A percentile compares a stretch with the other conserved stretches of the same genome.
Evolutionary conservation across 2,888 invertebrate species (phyloP).

Genomic region (Pterobdella sp.): DNA sequence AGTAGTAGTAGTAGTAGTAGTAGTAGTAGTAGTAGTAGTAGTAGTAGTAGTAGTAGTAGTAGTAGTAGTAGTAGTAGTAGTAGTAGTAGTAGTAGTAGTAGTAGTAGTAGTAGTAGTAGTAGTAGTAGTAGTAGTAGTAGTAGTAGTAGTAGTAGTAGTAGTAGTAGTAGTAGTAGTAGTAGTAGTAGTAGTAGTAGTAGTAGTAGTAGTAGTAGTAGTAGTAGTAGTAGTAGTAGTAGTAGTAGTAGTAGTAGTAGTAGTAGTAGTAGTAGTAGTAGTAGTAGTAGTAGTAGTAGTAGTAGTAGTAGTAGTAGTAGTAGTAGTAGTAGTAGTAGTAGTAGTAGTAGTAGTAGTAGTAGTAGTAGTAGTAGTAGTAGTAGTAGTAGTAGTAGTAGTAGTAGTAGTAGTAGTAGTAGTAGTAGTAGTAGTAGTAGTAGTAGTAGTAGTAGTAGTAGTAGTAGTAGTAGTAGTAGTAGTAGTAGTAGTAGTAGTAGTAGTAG

Average conservation of each 20-base stretch:
- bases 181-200: slow-evolving; percentile 10
- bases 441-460: slow-evolving; percentile 14
- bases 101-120: slow-evolving; percentile 16
- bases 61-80: slow-evolving; percentile 16
- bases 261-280: slow-evolving; percentile 10
- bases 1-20: slow-evolving; percentile 13
- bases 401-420: slow-evolving; percentile 13
- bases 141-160: slow-evolving; percentile 14
- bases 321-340: not conserved
- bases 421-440: slow-evolving; percentile 14
- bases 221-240: slow-evolving; percentile 18
- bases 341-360: slow-evolving; percentile 14
- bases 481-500: slow-evolving; percentile 14
- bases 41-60: slow-evolving; percentile 9
- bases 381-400: slow-evolving; percentile 14
- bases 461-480: slow-evolving; percentile 14
- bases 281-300: slow-evolving; percentile 9
- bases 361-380: slow-evolving; percentile 4
- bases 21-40: slow-evolving; percentile 9
- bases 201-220: slow-evolving; percentile 18
- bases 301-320: slow-evolving; percentile 11
- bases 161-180: slow-evolving; percentile 13
- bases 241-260: slow-evolving; percentile 23
- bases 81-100: slow-evolving; percentile 15
- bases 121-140: slow-evolving; percentile 15